Evolutionary conservation across 2,888 invertebrate species (phyloP), one percentile per base, ranked within the genome.

Genomic region (Ferdinandea cuprea): DNA sequence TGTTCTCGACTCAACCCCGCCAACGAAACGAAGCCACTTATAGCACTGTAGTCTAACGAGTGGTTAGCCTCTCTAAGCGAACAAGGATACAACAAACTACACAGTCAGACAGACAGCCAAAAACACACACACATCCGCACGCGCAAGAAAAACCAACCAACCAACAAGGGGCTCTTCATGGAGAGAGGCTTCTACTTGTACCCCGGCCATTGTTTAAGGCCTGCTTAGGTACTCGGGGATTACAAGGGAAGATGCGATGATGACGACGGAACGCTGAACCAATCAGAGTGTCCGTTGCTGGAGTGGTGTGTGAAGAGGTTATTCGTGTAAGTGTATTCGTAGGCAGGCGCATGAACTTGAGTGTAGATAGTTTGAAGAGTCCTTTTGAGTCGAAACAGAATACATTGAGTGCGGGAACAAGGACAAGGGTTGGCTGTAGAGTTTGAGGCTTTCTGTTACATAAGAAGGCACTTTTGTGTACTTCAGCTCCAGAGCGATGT

Each of bases 321-420:
- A 17, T 8, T 72, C 50, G 66, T 69, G 77, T 11, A 40, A 77
- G 77, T 73, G 72, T 83, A 72, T 78, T 72, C 68, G 83, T 83
- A 83, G 68, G 83, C 83, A 83, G 72, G 83, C 83, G 83, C 83
- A 83, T 83, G 73, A 83, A 83, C 83, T 83, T 73, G 74, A 76
- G 80, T 74, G 74, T 52, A 61, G 78, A 78, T 78, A 72, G 78
- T 78, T 73, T 83, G 56, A 78, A 83, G 83, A 83, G 83, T 83
- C 83, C 83, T 83, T 83, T 48, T 56, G 37, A 59, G 48, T 66
- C 63, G 46, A 50, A 40, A 56, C 37, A 56, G 40, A 46, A 35
- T 40, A 44, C 37, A 54, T 2, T 15, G 42, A 58, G 74, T 35
- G 30, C 46, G 50, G 59, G 21, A 59, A 76, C 52, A 68, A 66